These are phyloP conservation scores for Tokudaia tokunoshimensis DNA, from an alignment of 2,797 vertebrate species.

Conservation along the genomic window DNA sequence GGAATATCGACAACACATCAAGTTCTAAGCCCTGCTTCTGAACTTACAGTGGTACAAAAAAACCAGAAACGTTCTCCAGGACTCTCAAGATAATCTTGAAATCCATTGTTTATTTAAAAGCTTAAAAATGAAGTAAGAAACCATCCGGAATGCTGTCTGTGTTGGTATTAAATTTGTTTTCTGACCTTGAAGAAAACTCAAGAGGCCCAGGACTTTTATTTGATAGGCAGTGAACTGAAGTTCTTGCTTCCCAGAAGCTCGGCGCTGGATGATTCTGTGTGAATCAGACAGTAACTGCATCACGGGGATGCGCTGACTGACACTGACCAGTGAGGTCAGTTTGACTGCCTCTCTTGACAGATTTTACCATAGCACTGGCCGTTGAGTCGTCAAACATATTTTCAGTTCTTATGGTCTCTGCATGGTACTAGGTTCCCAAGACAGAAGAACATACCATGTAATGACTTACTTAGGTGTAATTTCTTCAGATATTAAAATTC, in stretches of 20 bases:
- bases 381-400: not conserved
- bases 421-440: not conserved
- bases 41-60: not conserved
- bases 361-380: not conserved
- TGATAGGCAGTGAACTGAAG: not conserved
- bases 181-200: not conserved
- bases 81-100: not conserved
- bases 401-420: not conserved
- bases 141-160: not conserved
- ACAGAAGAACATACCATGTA: not conserved
- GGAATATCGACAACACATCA: not conserved
- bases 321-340: not conserved
- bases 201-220: not conserved
- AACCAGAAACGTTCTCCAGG: not conserved
- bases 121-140: constrained; percentile 32
- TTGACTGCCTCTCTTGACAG: constrained; percentile 1
- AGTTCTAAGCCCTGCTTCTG: not conserved
- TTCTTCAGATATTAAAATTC: constrained; percentile 48
- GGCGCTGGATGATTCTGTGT: not conserved
- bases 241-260: not conserved
- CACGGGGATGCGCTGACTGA: not conserved
- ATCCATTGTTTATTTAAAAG: constrained; percentile 32
- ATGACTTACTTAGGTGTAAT: not conserved
- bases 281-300: not conserved
- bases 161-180: not conserved